phyloP scores from a whole-genome alignment of 2,797 vertebrate genomes.

The Pipistrellus pipistrellus region DNA sequence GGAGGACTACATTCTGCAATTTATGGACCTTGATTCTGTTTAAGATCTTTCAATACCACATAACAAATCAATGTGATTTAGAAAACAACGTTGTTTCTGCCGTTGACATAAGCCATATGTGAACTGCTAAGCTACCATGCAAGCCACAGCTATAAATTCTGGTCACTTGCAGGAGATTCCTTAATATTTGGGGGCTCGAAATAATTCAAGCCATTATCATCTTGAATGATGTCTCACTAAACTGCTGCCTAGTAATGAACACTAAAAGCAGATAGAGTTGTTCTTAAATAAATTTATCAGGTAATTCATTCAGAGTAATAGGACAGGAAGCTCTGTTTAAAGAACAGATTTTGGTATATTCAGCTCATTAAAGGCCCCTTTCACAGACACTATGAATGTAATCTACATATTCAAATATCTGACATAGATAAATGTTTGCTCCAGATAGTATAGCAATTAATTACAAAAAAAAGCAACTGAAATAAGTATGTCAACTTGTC shows the following conservation, averaged over 20 bases:
- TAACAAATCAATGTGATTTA: conserved; percentile 91
- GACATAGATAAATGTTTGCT: conserved; percentile 38
- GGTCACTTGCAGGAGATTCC: conserved; percentile 86
- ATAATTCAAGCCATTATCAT: conserved; percentile 86
- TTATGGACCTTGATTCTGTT: conserved; percentile 90
- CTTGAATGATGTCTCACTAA: conserved; percentile 84
- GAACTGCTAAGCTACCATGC: conserved; percentile 89
- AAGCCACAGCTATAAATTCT: conserved; percentile 88
- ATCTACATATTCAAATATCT: conserved; percentile 68
- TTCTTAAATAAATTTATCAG: conserved; percentile 73
- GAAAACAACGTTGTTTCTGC: conserved; percentile 90
- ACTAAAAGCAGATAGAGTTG: conserved; percentile 74
- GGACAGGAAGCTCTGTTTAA: conserved; percentile 62
- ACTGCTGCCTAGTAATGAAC: conserved; percentile 77
- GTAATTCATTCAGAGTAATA: conserved; percentile 63
- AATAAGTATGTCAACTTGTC: background rate
- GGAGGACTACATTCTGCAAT: conserved; percentile 89
- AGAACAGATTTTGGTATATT: conserved; percentile 58
- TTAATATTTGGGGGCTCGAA: conserved; percentile 80
- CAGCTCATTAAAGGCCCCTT: conserved; percentile 56
- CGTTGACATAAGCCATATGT: conserved; percentile 91
- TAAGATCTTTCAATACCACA: conserved; percentile 91
- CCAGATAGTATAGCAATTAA: conserved; percentile 62
- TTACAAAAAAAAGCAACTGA: background rate
- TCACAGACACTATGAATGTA: conserved; percentile 57